Evolutionary conservation across 2,113 vertebrate genomes (phyloP).

Genomic region (Nycticryphes semicollaris): DNA sequence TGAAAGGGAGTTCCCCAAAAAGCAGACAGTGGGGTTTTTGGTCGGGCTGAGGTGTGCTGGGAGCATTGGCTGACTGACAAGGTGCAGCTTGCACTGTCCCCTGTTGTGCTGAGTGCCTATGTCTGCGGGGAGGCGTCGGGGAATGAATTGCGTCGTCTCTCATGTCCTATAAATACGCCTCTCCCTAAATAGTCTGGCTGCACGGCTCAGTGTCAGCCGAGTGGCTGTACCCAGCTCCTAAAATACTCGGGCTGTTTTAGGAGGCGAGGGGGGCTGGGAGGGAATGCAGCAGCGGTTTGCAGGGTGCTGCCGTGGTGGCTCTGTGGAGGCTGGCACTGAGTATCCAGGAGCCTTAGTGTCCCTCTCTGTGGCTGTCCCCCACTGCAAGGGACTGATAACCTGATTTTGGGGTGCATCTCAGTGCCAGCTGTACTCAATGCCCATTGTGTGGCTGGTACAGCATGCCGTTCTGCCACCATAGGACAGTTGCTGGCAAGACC

Average conservation of each 20-base stretch:
- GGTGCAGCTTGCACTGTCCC: background rate
- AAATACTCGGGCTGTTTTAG: background rate
- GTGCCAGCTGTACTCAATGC: background rate
- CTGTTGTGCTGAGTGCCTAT: background rate
- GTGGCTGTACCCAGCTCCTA: background rate
- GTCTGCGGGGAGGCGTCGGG: rapidly evolving
- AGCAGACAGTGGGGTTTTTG: background rate
- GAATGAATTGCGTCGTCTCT: background rate
- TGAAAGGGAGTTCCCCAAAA: background rate
- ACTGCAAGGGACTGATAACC: background rate
- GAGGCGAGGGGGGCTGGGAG: background rate
- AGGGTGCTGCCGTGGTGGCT: background rate
- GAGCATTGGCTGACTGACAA: background rate
- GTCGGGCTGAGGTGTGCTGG: background rate
- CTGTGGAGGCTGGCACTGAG: background rate
- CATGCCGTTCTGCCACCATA: background rate
- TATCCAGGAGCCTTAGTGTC: rapidly evolving
- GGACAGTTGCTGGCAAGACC: slow-evolving; percentile 8
- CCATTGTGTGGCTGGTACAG: slow-evolving; percentile 40
- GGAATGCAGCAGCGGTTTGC: background rate
- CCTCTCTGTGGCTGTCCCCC: background rate
- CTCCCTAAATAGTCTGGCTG: slow-evolving; percentile 47
- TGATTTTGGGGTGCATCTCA: background rate
- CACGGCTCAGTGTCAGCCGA: background rate
- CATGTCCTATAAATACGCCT: background rate